These are phyloP conservation scores for Conus canariensis DNA, from an alignment of 2,888 invertebrate genomes.

Conservation along the genomic window DNA sequence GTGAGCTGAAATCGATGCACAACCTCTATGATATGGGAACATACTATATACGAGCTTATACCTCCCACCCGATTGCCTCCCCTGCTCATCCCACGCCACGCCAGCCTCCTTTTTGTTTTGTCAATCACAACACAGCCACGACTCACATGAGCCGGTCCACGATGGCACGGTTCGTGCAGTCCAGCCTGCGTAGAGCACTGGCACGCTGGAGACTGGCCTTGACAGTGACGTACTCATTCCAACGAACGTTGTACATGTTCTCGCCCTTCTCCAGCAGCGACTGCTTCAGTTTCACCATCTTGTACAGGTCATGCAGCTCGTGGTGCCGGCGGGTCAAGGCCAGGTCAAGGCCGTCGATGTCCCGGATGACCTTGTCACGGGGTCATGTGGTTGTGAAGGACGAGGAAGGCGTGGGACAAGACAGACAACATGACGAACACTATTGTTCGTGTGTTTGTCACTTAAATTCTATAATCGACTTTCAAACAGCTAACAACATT, in stretches of 20 bases:
- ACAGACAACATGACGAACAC: neutral
- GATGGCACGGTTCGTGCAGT: slow-evolving; percentile 11
- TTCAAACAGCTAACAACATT: too few species aligned
- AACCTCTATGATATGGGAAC: too few species aligned
- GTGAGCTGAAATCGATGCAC: too few species aligned
- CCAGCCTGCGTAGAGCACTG: neutral
- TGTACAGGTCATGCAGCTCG: slow-evolving; percentile 40
- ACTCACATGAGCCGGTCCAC: slow-evolving; percentile 4
- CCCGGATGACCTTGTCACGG: slow-evolving; percentile 8
- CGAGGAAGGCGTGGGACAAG: neutral
- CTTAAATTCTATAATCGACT: too few species aligned
- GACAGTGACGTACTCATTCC: neutral
- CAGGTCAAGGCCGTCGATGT: slow-evolving; percentile 27
- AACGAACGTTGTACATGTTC: slow-evolving; percentile 35
- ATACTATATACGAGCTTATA: too few species aligned
- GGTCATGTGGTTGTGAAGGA: neutral
- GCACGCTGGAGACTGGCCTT: neutral
- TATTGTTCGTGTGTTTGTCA: too few species aligned
- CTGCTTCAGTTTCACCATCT: slow-evolving; percentile 30
- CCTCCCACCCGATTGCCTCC: too few species aligned
- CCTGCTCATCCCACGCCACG: too few species aligned
- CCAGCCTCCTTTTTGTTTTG: too few species aligned
- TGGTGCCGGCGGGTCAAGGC: slow-evolving; percentile 25
- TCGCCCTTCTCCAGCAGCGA: slow-evolving; percentile 35
- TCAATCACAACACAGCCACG: too few species aligned